Percentiles rank a stretch among this genome's conserved stretches.
Evolutionary conservation across 2,797 vertebrate genomes (phyloP).

Genomic region (Melanotaenia pygmaea): DNA sequence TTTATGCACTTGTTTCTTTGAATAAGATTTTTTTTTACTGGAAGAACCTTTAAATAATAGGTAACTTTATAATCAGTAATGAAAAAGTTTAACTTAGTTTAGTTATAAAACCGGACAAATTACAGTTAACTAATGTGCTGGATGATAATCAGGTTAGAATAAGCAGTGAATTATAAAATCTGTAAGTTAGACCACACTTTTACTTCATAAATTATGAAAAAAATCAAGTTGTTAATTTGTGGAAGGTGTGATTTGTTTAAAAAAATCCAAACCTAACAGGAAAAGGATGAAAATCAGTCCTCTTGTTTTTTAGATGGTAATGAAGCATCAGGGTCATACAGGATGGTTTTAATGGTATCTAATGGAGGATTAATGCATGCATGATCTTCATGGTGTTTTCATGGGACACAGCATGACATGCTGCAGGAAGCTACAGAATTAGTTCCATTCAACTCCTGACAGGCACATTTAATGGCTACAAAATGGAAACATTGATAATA

Average conservation of each 20-base stretch:
- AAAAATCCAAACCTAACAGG: neutral
- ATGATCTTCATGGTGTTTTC: neutral
- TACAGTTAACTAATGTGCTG: neutral
- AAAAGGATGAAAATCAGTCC: neutral
- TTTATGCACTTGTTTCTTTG: too few relatives aligned
- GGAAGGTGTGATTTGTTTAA: too few relatives aligned
- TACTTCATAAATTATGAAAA: neutral
- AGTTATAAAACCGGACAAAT: neutral
- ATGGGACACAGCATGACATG: neutral
- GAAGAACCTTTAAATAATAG: neutral
- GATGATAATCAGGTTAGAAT: conserved; percentile 9
- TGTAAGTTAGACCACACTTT: neutral
- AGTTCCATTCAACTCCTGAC: neutral
- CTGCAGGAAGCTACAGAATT: neutral
- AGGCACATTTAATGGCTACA: neutral
- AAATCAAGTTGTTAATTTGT: too few relatives aligned
- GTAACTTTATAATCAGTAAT: too few relatives aligned
- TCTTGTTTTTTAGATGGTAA: neutral
- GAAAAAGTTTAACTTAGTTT: neutral
- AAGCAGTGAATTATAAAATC: neutral
- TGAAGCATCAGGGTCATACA: neutral
- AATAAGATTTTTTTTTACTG: neutral
- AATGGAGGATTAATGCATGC: neutral
- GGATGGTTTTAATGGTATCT: neutral
- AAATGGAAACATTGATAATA: neutral